Conservation (phyloP, 1,140 invertebrate species). For the Dolichoris vasculosae region DNA sequence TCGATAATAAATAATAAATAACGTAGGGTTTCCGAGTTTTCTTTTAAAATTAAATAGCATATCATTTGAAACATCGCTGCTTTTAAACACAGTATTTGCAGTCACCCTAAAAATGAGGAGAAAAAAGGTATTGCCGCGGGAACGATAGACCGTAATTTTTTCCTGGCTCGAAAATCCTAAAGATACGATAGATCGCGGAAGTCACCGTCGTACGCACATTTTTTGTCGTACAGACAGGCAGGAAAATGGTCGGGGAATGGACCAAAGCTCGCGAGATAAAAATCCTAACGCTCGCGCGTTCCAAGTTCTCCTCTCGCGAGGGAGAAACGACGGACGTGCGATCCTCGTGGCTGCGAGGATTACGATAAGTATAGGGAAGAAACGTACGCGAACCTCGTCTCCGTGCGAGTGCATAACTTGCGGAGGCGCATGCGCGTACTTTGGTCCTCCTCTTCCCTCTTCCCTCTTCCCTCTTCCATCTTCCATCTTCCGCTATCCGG, state of each 20-base stretch:
- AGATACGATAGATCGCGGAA: slow-evolving; percentile 21
- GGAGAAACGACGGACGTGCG: slow-evolving; percentile 18
- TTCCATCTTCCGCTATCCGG: slow-evolving; percentile 40
- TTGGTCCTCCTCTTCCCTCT: slow-evolving; percentile 39
- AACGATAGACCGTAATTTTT: slow-evolving; percentile 3
- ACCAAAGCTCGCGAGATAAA: not conserved
- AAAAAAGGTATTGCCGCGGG: not conserved
- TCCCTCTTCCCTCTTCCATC: not conserved
- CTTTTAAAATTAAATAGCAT: not conserved
- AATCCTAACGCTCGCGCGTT: slow-evolving; percentile 6
- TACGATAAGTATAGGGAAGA: slow-evolving; percentile 53
- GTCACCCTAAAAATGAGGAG: not conserved
- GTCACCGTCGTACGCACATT: not conserved
- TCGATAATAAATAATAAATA: no score
- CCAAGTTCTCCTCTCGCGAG: no score
- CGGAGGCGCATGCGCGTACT: no score
- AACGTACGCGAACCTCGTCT: not conserved
- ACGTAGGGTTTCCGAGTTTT: not conserved
- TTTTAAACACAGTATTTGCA: not conserved
- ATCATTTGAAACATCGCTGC: not conserved
- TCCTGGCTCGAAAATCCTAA: not conserved
- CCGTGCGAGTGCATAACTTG: slow-evolving; percentile 10
- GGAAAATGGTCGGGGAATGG: not conserved
- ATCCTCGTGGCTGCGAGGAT: slow-evolving; percentile 6
- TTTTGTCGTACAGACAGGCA: not conserved